Evolutionary conservation across 2,888 invertebrate species (phyloP), one percentile per base, ranked within the genome.

Genomic region (Liodrosophila aerea): DNA sequence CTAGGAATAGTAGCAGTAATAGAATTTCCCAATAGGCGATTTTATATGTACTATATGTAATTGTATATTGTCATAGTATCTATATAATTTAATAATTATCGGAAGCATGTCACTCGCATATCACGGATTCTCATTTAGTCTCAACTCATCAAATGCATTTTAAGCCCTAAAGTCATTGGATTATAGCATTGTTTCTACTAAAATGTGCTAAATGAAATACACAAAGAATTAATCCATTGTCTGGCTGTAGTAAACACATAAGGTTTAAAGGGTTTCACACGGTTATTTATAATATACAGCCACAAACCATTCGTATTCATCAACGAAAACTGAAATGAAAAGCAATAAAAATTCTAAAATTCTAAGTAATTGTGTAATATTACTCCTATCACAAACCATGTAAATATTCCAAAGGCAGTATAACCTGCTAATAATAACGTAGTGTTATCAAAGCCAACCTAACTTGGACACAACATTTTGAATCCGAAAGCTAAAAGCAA

Each of bases 21-120:
- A 78, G 73, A 75, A 78, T 85, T 78, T 76, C 58, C 76, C 72
- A 40, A 57, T 78, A 82, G 85, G 83, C 77, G 85, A 84, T 77
- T 74, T 74, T 82, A 85, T 60, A n/a, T n/a, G n/a, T n/a, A n/a
- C 43, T 54, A 50, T 61, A 31, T n/a, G n/a, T 44, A 45, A 18
- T 43, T 50, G 15, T 58, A 66, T 60, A 66, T 67, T 67, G 62
- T 74, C 61, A 64, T 70, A 74, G 72, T 72, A 70, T 70, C 75
- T 75, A 77, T 77, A 64, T 80, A 85, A 80, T 76, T 81, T 85
- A 71, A 85, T 73, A 59, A 72, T 58, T 78, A 83, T 83, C 75
- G 73, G 73, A 86, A 81, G 68, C 74, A 81, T 67, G 81, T 81
- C 86, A 81, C 86, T 84, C 86, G 80, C 80, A 85, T 81, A 51